phyloP scores from a whole-genome alignment of 1,140 invertebrate genomes.

The Druon quercuslanigerum region DNA sequence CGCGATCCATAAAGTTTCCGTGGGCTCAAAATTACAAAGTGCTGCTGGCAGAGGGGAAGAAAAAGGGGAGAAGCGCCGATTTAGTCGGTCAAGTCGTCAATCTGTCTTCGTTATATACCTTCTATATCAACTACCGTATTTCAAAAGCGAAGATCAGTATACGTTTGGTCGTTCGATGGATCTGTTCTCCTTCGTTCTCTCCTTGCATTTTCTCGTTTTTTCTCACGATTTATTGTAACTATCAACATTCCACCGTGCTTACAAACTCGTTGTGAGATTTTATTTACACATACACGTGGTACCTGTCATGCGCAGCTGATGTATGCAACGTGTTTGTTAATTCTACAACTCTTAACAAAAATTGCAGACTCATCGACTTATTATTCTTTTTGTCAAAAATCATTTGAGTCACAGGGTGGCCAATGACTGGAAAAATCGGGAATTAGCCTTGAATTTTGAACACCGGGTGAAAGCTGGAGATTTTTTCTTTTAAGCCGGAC shows the following conservation, averaged over 20 bases:
- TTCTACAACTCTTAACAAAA: background rate
- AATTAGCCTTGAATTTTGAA: too few species aligned
- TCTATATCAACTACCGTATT: conserved; percentile 20
- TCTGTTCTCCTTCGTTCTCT: conserved; percentile 11
- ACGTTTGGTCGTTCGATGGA: conserved; percentile 17
- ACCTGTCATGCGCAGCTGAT: conserved; percentile 4
- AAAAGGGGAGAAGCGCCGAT: background rate
- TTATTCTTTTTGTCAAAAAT: background rate
- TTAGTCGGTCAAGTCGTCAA: conserved; percentile 30
- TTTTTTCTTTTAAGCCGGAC: too few species aligned
- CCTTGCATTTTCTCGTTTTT: background rate
- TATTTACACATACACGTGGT: background rate
- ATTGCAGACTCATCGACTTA: conserved; percentile 15
- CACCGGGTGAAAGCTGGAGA: too few species aligned
- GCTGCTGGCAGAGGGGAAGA: background rate
- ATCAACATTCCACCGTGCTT: background rate
- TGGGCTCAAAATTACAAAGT: conserved; percentile 7
- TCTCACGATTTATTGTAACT: background rate
- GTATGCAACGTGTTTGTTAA: background rate
- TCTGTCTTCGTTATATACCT: conserved; percentile 1
- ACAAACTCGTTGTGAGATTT: conserved; percentile 4
- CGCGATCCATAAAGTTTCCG: background rate
- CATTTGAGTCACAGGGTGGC: too few species aligned
- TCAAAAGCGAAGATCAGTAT: conserved; percentile 7
- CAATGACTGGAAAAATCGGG: too few species aligned